Evolutionary conservation across 2,888 invertebrate species (phyloP).

Genomic region (Synanthedon myopaeformis): DNA sequence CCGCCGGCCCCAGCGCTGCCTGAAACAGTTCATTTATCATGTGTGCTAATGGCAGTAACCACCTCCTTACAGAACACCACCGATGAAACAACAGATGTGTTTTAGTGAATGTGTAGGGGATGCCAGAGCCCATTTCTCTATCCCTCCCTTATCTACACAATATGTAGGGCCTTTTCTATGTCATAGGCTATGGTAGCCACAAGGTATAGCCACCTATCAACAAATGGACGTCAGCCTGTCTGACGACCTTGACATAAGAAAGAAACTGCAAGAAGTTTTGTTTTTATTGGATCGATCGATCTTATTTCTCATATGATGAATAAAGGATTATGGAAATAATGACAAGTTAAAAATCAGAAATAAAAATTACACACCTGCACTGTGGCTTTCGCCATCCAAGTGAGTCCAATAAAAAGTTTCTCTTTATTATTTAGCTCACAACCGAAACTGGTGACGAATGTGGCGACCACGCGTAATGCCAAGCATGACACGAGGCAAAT

Average conservation of each 20-base stretch:
- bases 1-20: conserved; percentile 80
- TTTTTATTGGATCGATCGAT: background rate
- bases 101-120: background rate
- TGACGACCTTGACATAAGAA: too few relatives aligned
- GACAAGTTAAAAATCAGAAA: background rate
- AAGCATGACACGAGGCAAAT: conserved; percentile 73
- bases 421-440: conserved; percentile 83
- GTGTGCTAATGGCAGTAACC: too few relatives aligned
- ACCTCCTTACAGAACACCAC: too few relatives aligned
- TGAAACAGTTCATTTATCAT: conserved; percentile 22
- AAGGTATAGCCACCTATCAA: too few relatives aligned
- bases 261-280: background rate
- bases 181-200: too few relatives aligned
- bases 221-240: too few relatives aligned
- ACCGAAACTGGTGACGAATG: conserved; percentile 74
- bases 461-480: conserved; percentile 69
- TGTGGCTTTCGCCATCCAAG: conserved; percentile 92
- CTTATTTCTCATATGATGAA: background rate
- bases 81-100: too few relatives aligned
- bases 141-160: background rate
- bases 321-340: too few relatives aligned
- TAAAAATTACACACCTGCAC: conserved; percentile 76
- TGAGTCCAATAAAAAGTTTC: conserved; percentile 83
- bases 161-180: background rate
- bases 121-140: background rate